Base-by-base conservation (phyloP, 2,113 vertebrate species). In the Oceanites oceanicus region DNA sequence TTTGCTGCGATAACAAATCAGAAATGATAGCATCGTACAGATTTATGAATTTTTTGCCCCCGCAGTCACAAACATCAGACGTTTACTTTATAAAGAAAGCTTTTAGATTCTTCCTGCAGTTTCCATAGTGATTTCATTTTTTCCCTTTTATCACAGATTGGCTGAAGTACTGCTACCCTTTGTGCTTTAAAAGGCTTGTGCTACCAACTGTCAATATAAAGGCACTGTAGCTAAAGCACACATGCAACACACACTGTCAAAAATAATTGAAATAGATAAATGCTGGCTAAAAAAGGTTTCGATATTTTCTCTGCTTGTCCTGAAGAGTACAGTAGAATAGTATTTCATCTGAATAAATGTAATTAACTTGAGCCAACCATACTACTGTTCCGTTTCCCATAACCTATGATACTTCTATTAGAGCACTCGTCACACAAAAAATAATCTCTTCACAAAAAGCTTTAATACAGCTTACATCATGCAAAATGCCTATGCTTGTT, bases 101-200 rank as follows among this genome's bases (percentile, higher is more conserved):
- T 98, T 98, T 98, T 98, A 98, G 98, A 98, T 98, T 98, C 98
- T 98, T 98, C 97, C 98, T 97, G 98, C 98, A 97, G 98, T 98
- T 98, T 98, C 98, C 98, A 98, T 98, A 98, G 98, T 98, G 98
- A 98, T 98, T 98, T 98, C 98, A 98, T 98, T 98, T 98, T 95
- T 96, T 90, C 95, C 90, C 97, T 98, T 98, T 98, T 98, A 98
- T 98, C 98, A 97, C 98, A 98, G 98, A 98, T 98, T 98, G 98
- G 98, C 97, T 98, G 97, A 97, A 98, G 98, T 97, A 95, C 97
- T 94, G 97, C 98, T 98, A 97, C 96, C 97, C 98, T 98, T 98
- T 98, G 98, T 98, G 97, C 94, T 94, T 97, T 98, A 98, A 98
- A 98, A 98, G 98, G 97, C 97, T 98, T 97, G 95, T 94, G 97